Base-by-base conservation (phyloP, 1,140 invertebrate species). In the Anadara kagoshimensis region DNA sequence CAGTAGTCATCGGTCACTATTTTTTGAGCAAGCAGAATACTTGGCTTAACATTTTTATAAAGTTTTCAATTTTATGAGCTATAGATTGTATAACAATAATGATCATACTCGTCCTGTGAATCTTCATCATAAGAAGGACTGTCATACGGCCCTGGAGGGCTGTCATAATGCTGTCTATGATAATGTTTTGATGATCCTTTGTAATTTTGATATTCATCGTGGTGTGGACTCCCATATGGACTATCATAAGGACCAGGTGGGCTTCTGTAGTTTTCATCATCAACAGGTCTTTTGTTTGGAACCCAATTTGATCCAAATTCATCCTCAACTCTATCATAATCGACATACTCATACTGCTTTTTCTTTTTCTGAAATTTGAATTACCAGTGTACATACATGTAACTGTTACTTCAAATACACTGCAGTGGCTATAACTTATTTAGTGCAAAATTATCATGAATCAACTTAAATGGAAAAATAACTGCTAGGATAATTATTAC, bases 71-170 rank as follows among this genome's bases (percentile, higher is more conserved):
- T 36, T 3, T 36, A 36, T 2, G 29, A 3, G 29, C 7, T 36
- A 36, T 7, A 36, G 2, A 3, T 36, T 36, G 7, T 36, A 36
- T n/a, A 36, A 36, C 7, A 36, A 3, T 16, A 88, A 85, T 61
- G 83, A 81, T 79, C 81, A 89, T 63, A 91, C 78, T 78, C 78
- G 49, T 84, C 79, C 26, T 83, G 80, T 36, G 79, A 84, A 29
- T 87, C 85, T 65, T 81, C 83, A 53, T 81, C 81, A 73, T 82
- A 80, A 14, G 86, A 86, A 7, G 83, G 84, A 70, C 85, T 85
- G 63, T 85, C 83, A 73, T 84, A 85, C 14, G 80, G 75, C 26
- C 85, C 82, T 22, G 83, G 83, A 24, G 80, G 77, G 57, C 82
- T 85, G 14, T 86, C 82, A 72, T 82, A 78, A 36, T 51, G 53